Evolutionary conservation across 2,797 vertebrate species (phyloP).

Genomic region (Trichosurus vulpecula): DNA sequence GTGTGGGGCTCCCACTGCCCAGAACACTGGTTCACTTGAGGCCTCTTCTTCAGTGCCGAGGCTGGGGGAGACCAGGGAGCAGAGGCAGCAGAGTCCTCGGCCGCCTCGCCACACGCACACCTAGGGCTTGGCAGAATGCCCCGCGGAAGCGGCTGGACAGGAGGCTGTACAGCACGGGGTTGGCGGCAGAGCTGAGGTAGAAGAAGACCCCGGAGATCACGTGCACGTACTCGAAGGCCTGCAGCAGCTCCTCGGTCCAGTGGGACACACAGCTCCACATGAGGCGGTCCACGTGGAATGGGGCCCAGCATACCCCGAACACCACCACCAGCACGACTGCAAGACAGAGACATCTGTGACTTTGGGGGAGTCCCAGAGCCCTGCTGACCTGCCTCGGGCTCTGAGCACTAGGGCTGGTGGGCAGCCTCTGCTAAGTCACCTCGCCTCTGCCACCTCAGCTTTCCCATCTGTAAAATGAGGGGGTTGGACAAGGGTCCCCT

Average conservation of each 20-base stretch:
- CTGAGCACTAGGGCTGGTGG: no score
- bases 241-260: conserved; percentile 85
- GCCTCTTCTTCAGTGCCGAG: neutral
- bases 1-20: neutral
- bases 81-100: conserved; percentile 55
- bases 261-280: conserved; percentile 93
- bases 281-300: conserved; percentile 93
- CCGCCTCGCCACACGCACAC: conserved; percentile 65
- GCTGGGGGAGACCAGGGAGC: no score
- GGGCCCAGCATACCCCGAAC: conserved; percentile 96
- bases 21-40: neutral
- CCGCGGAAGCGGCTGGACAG: conserved; percentile 96
- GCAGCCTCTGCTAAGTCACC: no score
- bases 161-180: conserved; percentile 96
- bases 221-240: conserved; percentile 91
- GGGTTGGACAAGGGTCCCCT: no score
- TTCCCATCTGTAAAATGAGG: neutral
- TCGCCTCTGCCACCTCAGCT: neutral
- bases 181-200: conserved; percentile 94
- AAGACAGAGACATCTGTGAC: neutral
- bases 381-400: neutral
- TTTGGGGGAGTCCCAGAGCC: neutral
- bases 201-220: conserved; percentile 93
- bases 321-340: conserved; percentile 94
- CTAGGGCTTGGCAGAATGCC: conserved; percentile 95